Percentiles rank a stretch among this genome's conserved stretches.
Evolutionary conservation across 2,888 invertebrate species (phyloP).

Genomic region (Lycia hirtaria): DNA sequence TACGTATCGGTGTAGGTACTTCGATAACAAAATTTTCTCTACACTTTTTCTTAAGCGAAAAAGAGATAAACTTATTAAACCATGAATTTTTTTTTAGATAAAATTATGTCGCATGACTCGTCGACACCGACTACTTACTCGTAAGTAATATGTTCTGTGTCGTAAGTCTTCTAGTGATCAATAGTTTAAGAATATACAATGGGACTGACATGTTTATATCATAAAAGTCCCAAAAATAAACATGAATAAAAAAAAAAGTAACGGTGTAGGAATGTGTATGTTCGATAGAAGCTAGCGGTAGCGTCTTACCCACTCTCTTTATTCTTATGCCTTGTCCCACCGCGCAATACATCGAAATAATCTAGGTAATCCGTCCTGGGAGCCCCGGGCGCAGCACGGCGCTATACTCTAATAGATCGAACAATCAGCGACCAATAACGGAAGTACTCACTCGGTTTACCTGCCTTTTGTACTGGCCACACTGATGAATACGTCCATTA

Average conservation of each 20-base stretch:
- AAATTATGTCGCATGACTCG: too few relatives aligned
- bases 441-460: conserved; percentile 41
- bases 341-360: conserved; percentile 44
- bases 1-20: too few relatives aligned
- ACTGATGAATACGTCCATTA: too few relatives aligned
- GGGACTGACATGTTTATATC: too few relatives aligned
- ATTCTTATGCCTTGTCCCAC: conserved; percentile 22
- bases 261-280: not conserved
- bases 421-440: conserved; percentile 60
- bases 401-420: conserved; percentile 59
- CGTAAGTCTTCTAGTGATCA: too few relatives aligned
- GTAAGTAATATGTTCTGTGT: not conserved
- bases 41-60: too few relatives aligned
- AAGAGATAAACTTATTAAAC: too few relatives aligned
- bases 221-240: too few relatives aligned
- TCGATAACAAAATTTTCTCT: too few relatives aligned
- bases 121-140: not conserved
- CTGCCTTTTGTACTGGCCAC: conserved; percentile 10
- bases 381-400: conserved; percentile 56
- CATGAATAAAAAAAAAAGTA: too few relatives aligned
- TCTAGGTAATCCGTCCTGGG: conserved; percentile 47
- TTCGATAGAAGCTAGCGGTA: not conserved
- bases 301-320: not conserved
- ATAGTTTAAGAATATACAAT: too few relatives aligned
- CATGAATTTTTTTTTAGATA: too few relatives aligned